A percentile compares a stretch with the other conserved stretches of the same genome.
Evolutionary conservation across 2,888 invertebrate species (phyloP).

Genomic region (Platynereis dumerilii): DNA sequence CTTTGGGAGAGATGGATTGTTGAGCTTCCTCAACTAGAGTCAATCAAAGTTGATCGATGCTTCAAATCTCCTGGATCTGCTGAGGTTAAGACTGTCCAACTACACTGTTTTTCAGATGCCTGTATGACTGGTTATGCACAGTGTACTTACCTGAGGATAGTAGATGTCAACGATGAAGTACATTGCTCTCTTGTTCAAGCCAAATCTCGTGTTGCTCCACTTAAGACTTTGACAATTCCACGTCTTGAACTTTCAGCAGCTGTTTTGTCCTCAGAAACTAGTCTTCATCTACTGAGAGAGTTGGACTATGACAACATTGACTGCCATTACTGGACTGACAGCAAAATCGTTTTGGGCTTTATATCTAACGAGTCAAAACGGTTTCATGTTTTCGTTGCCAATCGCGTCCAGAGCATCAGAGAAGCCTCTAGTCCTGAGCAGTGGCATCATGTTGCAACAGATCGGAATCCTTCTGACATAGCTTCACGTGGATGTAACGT

Average conservation of each 20-base stretch:
- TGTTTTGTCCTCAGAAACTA: no score
- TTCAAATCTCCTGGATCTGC: slow-evolving; percentile 13
- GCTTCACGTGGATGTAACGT: slow-evolving; percentile 38
- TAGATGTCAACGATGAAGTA: slow-evolving; percentile 14
- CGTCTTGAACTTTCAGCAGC: slow-evolving; percentile 28
- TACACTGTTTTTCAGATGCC: slow-evolving; percentile 31
- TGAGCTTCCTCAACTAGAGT: not conserved
- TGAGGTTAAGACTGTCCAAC: not conserved
- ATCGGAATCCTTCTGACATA: slow-evolving; percentile 50
- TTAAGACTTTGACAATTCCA: slow-evolving; percentile 23
- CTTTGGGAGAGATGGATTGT: slow-evolving; percentile 37
- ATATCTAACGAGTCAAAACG: slow-evolving; percentile 29
- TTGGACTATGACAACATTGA: slow-evolving; percentile 10
- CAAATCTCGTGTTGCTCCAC: slow-evolving; percentile 27
- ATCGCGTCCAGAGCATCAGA: slow-evolving; percentile 41
- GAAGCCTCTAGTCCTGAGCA: slow-evolving; percentile 25
- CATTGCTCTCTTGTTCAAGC: slow-evolving; percentile 19
- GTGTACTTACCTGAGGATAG: slow-evolving; percentile 21
- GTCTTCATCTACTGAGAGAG: slow-evolving; percentile 24
- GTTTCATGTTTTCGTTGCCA: slow-evolving; percentile 45
- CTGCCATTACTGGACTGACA: slow-evolving; percentile 32
- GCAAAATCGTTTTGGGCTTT: slow-evolving; percentile 28
- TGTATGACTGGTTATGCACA: slow-evolving; percentile 26
- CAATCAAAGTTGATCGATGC: slow-evolving; percentile 9
- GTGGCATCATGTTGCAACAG: slow-evolving; percentile 43